Conservation (phyloP, 2,888 invertebrate species). For the Scaptomyza polygonia region DNA sequence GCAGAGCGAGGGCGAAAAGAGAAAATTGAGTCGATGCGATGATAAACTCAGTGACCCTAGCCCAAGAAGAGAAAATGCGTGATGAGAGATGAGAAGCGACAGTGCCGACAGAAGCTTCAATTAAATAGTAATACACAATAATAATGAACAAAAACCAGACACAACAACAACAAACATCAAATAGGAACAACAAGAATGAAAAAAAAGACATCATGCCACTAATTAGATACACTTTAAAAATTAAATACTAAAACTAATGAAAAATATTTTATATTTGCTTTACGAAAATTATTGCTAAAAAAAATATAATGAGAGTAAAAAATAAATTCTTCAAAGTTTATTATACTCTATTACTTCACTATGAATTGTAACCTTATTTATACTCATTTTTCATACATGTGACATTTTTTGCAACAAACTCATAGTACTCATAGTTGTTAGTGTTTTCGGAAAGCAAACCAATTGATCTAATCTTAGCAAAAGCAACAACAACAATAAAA, state of each 20-base stretch:
- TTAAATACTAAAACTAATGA: too few relatives aligned
- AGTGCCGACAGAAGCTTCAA: conserved; percentile 60
- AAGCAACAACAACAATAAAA: conserved; percentile 13
- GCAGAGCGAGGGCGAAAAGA: background rate
- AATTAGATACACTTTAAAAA: conserved; percentile 2
- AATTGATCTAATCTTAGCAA: conserved; percentile 38
- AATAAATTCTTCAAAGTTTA: too few relatives aligned
- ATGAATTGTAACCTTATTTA: too few relatives aligned
- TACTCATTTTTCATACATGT: too few relatives aligned
- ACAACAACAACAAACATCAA: conserved; percentile 7
- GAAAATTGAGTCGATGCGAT: conserved; percentile 13
- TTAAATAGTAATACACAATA: conserved; percentile 74
- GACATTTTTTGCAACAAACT: too few relatives aligned
- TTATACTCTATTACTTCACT: too few relatives aligned
- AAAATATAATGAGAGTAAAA: too few relatives aligned
- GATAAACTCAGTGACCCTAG: conserved; percentile 71
- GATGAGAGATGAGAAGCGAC: conserved; percentile 19
- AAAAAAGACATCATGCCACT: background rate
- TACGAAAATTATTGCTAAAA: too few relatives aligned
- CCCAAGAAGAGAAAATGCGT: conserved; percentile 1
- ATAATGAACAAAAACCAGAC: conserved; percentile 50
- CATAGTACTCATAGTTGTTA: background rate
- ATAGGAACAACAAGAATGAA: background rate
- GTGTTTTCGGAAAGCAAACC: conserved; percentile 17
- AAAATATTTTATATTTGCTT: too few relatives aligned